Base-by-base conservation (phyloP, 2,888 invertebrate species). In the Periphyllus acericola region DNA sequence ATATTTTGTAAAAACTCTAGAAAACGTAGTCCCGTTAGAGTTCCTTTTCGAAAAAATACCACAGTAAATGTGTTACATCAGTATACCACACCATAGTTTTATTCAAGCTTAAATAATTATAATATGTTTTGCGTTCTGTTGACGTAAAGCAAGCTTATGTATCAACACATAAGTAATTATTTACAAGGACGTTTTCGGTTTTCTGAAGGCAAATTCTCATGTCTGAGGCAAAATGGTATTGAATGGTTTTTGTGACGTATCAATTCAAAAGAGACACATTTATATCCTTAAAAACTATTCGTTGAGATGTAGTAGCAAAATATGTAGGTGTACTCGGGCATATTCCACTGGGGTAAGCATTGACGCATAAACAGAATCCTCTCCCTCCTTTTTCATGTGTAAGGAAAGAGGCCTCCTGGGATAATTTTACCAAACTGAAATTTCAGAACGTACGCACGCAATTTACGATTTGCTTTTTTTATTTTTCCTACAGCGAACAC, bases 401-500 rank as follows among this genome's bases (percentile, higher is more conserved):
- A 52, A 72, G n/a, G 36, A 40, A 60, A 83, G 6, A 60, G 1
- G 75, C 36, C 75, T 83, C 74, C 34, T 21, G 60, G 40, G 83
- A 83, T 83, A 60, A 83, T 83, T 75, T 74, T 75, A 75, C 14
- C 36, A 83, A 83, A 83, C 60, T 3, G 40, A 60, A 40, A 75
- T 75, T 83, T 75, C 60, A 14, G 32, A 66, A 0, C 60, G 60
- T 55, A 72, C 46, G n/a, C 17, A 36, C 14, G 46, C 83, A 52
- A 72, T 74, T 83, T 55, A 55, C 75, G 29, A 60, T 75, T 75
- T 83, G 32, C 52, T 83, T 19, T 14, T 29, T 55, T 14, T 60
- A 21, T 60, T 36, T 83, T 75, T 60, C 14, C 46, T 75, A 29
- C 60, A 21, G 1, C 29, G 9, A 40, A 60, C 21, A 21, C 72